Base-by-base conservation (phyloP, 2,888 invertebrate genomes). In the Trachelus iudaicus region DNA sequence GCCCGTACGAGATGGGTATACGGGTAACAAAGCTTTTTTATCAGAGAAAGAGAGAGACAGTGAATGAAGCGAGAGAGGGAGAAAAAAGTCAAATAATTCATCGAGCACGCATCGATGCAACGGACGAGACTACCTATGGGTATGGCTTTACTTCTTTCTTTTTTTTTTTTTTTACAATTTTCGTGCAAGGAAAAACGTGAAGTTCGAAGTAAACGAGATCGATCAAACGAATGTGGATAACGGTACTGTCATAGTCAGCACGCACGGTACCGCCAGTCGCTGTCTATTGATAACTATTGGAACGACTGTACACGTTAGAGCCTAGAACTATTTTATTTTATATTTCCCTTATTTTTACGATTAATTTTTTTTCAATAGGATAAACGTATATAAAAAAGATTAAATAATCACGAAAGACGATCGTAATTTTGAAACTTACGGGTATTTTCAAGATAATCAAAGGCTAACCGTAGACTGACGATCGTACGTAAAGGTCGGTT, bases 221-320 rank as follows among this genome's bases (percentile, higher is more conserved):
- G 87, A 87, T 85, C 87, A 85, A 87, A 87, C 87, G 33, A 71
- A 75, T 78, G 56, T 69, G 76, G 77, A 76, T 78, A 78, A 71
- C 30, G 13, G 71, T 33, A 33, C 9, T 71, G 31, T 33, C 71
- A 33, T 12, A 33, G 71, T 77, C 80, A 78, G 79, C 83, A 79
- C 81, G 85, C 83, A 84, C 82, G 83, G 81, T 82, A 87, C 83
- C 69, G 78, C 80, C 83, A 83, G 83, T 74, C 79, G 80, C 75
- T 15, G 30, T 6, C 71, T 31, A 30, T 23, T 56, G 9, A 23
- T 56, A 23, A 56, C 2, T 23, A 56, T 56, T 56, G 23, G 9
- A 56, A 23, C 9, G 56, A 56, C 56, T 56, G 56, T 56, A 56
- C 56, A 37, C 37, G 56, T 56, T 23, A 15, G 6, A 56, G 23